Evolutionary conservation across 2,888 invertebrate species (phyloP), one percentile per base, ranked within the genome.

Genomic region (Dynastes hyllus): DNA sequence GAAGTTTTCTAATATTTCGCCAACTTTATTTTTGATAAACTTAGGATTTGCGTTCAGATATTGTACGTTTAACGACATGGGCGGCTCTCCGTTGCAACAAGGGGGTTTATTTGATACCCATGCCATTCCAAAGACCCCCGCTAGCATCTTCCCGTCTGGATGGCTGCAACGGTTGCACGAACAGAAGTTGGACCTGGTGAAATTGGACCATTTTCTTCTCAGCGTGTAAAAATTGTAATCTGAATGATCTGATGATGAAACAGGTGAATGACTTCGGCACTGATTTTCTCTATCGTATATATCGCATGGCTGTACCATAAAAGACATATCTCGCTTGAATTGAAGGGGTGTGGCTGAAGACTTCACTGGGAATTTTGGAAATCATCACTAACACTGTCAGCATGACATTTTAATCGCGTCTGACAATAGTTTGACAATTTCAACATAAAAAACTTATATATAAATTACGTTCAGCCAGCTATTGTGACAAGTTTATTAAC

Each of bases 91-190:
- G 51, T 63, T 63, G n/a, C 69, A 69, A 45, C 73, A 50, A 40
- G n/a, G 9, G 1, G 61, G 61, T 75, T 63, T 75, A 22, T 63
- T 61, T 5, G 73, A 61, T 2, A 61, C 40, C 73, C 73, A 75
- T 40, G 78, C 73, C 66, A 78, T 40, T n/a, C 78, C 78, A 45
- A 78, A 78, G 9, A 73, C 40, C n/a, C 73, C 67, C 1, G 78
- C n/a, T 40, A 78, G 16, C 51, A 16, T 53, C n/a, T 73, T 29
- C 1, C 45, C 61, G 45, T 75, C 4, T 27, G 55, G 27, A 9
- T 37, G 55, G 22, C 27, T 75, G 22, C 61, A 61, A 61, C 27
- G 66, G 40, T 65, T 66, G 66, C 55, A 67, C 27, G 73, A 55
- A 37, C 65, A 55, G 40, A 58, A 66, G n/a, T 70, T 32, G 11